phyloP scores from a whole-genome alignment of 1,140 invertebrate genomes.

The Pantala flavescens region DNA sequence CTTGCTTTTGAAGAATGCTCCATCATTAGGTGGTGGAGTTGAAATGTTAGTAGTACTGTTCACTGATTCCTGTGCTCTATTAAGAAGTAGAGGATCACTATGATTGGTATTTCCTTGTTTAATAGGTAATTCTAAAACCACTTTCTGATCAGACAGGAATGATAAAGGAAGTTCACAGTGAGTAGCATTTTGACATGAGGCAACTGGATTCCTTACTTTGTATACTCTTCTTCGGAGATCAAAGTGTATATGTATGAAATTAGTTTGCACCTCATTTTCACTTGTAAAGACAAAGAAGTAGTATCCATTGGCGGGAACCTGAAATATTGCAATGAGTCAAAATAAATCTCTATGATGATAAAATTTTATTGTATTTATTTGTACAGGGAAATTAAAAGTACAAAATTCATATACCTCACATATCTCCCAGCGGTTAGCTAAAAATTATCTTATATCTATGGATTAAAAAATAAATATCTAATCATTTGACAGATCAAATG shows the following conservation, averaged over 20 bases:
- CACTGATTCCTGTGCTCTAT: background rate
- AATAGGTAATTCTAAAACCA: conserved; percentile 31
- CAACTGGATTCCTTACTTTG: conserved; percentile 44
- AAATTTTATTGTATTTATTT: too few relatives aligned
- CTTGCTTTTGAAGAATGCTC: background rate
- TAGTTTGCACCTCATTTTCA: conserved; percentile 62
- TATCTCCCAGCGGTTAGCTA: too few relatives aligned
- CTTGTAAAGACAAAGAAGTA: conserved; percentile 76
- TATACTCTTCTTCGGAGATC: conserved; percentile 58
- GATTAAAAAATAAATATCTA: too few relatives aligned
- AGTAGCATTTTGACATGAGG: conserved; percentile 43
- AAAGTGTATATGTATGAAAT: conserved; percentile 54
- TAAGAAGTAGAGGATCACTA: conserved; percentile 34
- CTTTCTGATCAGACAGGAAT: conserved; percentile 56
- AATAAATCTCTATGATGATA: too few relatives aligned
- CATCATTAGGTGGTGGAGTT: background rate
- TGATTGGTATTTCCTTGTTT: conserved; percentile 21
- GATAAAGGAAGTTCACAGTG: conserved; percentile 50
- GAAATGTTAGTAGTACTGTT: conserved; percentile 35
- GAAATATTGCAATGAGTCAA: background rate
- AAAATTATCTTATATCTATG: too few relatives aligned
- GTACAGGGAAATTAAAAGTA: too few relatives aligned
- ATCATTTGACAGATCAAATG: too few relatives aligned
- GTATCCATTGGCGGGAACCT: conserved; percentile 57
- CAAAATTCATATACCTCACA: too few relatives aligned